Evolutionary conservation across 2,797 vertebrate genomes (phyloP), one percentile per base, ranked within the genome.

Genomic region (Pteronotus mesoamericanus): DNA sequence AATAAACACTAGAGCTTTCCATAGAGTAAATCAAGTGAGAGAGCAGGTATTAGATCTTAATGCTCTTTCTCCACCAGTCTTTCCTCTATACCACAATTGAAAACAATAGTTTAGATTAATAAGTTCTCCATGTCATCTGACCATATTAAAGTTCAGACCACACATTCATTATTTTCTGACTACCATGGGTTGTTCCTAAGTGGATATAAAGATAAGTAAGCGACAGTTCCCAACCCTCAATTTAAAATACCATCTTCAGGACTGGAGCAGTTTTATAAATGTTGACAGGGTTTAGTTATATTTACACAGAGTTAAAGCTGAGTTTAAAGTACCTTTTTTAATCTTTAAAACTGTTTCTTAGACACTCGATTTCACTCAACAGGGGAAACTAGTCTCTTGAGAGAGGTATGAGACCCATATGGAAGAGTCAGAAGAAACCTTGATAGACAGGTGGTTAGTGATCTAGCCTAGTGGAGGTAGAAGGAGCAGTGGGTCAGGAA

Each of bases 191-290:
- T 26, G 32, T 44, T 74, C 44, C 44, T 66, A 92, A 71, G 34
- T 71, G 39, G 51, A 16, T 68, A 37, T 5, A 61, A 77, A 66
- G 24, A 32, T 57, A 91, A 79, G 24, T 59, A 83, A 69, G 59
- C 94, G n/a, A 85, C 14, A 2, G 66, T 74, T 51, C 22, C 61
- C 37, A 92, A 1, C 11, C 48, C 74, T 91, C 26, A 18, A 16
- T 21, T 82, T 71, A 75, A 96, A 87, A 79, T 61, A 69, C 79
- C n/a, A 53, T 84, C 80, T 69, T 24, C 44, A 95, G 66, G 48
- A 48, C 19, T 68, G 16, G 19, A 74, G 37, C 90, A 89, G 59
- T 74, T 82, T 82, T 7, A 26, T 71, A 59, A 64, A 87, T 66
- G 71, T 80, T 92, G 85, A 86, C 91, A 94, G 71, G 84, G 69